Percentiles rank a stretch among this genome's conserved stretches.
phyloP scores from a whole-genome alignment of 2,888 invertebrate genomes.

The Trachelus iudaicus region DNA sequence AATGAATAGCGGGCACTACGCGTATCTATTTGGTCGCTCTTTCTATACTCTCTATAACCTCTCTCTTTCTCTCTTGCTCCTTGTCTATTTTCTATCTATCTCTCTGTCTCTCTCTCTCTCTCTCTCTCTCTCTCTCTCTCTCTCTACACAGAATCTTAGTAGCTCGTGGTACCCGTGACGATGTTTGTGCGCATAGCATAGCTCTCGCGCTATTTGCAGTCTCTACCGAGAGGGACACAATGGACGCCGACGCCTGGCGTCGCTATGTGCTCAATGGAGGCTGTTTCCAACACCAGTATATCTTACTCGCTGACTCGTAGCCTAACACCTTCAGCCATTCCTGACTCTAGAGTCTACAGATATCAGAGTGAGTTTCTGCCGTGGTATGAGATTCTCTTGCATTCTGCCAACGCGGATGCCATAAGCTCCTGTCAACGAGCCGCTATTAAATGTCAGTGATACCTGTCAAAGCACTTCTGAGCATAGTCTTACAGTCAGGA shows the following conservation, averaged over 20 bases:
- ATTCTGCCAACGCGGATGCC: not conserved
- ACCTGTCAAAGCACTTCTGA: not conserved
- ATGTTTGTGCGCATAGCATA: constrained; percentile 45
- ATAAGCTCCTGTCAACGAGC: not conserved
- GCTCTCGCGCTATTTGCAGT: constrained; percentile 58
- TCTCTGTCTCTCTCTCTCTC: too few species aligned
- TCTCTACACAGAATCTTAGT: not conserved
- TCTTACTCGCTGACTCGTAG: not conserved
- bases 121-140: constrained; percentile 19
- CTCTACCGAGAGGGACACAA: constrained; percentile 35
- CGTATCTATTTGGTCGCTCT: constrained; percentile 20
- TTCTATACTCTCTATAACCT: not conserved
- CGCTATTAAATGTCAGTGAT: not conserved
- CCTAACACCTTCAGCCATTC: not conserved
- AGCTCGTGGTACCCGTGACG: constrained; percentile 1
- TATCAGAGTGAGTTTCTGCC: not conserved
- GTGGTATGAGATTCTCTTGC: not conserved
- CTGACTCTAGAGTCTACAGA: not conserved
- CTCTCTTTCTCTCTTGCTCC: constrained; percentile 26
- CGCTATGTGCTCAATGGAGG: constrained; percentile 40
- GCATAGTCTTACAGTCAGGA: not conserved
- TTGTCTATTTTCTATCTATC: not conserved
- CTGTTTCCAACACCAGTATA: constrained; percentile 27
- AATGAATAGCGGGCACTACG: constrained; percentile 52
- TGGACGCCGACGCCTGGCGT: constrained; percentile 46